phyloP scores from a whole-genome alignment of 2,888 invertebrate species.

The Drosophila sordidapex region DNA sequence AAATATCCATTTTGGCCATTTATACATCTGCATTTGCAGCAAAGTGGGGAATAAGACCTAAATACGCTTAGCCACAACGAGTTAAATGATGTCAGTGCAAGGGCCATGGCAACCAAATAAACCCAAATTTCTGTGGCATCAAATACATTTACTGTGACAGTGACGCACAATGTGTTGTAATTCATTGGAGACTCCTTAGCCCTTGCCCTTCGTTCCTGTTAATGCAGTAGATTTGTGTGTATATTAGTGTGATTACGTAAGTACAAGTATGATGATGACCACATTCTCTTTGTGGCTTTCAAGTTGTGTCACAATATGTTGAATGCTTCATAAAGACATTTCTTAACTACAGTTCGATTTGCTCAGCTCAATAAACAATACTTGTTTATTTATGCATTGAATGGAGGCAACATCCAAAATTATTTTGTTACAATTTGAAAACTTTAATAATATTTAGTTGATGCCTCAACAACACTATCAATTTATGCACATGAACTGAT shows the following conservation, averaged over 20 bases:
- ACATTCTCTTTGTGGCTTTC: conserved; percentile 39
- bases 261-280: conserved; percentile 62
- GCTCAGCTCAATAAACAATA: not conserved
- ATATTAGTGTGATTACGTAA: conserved; percentile 53
- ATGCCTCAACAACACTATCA: not conserved
- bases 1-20: not conserved
- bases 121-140: conserved; percentile 27
- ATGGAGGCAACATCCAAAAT: not conserved
- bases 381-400: not conserved
- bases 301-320: conserved; percentile 12
- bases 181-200: conserved; percentile 65
- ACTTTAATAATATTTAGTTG: not conserved
- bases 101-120: conserved; percentile 9
- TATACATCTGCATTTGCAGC: not conserved
- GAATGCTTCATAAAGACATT: not conserved
- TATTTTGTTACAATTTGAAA: not conserved
- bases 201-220: not conserved
- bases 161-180: conserved; percentile 68
- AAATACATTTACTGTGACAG: conserved; percentile 28
- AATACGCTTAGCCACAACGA: not conserved
- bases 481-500: not conserved
- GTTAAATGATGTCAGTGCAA: conserved; percentile 44
- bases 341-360: not conserved
- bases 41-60: not conserved
- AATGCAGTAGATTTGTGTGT: conserved; percentile 15